These are phyloP conservation scores for Loriculus beryllinus DNA, from an alignment of 2,797 vertebrate species.

Conservation along the genomic window DNA sequence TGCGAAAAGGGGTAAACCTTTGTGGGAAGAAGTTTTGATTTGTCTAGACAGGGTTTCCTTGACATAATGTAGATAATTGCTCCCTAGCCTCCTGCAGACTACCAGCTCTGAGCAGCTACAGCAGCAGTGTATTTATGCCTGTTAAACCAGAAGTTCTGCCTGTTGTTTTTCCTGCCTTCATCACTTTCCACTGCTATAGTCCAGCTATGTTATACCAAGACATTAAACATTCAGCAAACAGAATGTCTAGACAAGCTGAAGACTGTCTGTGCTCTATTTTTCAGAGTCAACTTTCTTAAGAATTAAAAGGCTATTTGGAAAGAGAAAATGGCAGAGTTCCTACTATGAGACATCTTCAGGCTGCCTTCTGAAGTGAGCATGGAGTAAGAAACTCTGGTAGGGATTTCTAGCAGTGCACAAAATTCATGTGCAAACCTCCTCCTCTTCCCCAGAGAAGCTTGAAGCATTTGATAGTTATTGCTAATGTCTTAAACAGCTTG, in stretches of 20 bases:
- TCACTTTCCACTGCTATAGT: neutral
- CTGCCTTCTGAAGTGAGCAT: neutral
- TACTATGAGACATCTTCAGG: neutral
- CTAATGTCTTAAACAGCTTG: slow-evolving; percentile 21
- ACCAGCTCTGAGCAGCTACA: neutral
- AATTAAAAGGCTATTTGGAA: neutral
- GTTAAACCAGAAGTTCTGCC: slow-evolving; percentile 57
- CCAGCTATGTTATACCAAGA: neutral
- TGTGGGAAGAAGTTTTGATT: neutral
- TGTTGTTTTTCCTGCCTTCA: slow-evolving; percentile 42
- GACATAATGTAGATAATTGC: neutral
- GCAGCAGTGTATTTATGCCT: neutral
- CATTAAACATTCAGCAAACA: slow-evolving; percentile 32
- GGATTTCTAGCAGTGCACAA: neutral
- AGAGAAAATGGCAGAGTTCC: neutral
- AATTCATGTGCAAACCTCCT: neutral
- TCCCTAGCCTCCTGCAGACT: neutral
- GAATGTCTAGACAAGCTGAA: slow-evolving; percentile 49
- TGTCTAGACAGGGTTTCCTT: slow-evolving; percentile 33
- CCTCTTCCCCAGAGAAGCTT: neutral
- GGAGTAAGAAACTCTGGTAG: neutral
- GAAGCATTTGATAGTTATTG: neutral
- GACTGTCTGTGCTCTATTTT: neutral
- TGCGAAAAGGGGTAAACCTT: neutral
- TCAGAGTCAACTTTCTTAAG: neutral